Conservation (phyloP, 2,797 vertebrate species). For the Hyperoplus immaculatus region DNA sequence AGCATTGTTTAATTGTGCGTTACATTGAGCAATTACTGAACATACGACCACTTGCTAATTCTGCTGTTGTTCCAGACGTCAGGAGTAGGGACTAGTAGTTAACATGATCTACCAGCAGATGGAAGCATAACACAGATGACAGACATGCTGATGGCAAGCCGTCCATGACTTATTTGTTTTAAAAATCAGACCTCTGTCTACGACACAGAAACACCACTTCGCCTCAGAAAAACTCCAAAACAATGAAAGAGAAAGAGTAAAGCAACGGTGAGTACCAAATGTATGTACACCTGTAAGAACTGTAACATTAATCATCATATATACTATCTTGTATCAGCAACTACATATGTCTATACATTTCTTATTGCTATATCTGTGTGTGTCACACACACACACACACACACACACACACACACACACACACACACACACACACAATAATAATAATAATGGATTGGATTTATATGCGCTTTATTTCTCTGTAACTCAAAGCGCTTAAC, state of each 20-base stretch:
- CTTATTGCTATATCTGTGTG: neutral
- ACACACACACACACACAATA: too few relatives aligned
- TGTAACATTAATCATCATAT: neutral
- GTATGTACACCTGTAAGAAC: neutral
- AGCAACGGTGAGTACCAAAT: neutral
- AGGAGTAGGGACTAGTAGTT: neutral
- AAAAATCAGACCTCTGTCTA: neutral
- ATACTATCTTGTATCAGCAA: neutral
- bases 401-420: too few relatives aligned
- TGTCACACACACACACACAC: too few relatives aligned
- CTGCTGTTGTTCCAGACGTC: neutral
- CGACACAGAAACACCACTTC: neutral
- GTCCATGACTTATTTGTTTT: neutral
- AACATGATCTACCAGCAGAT: slow-evolving; percentile 64
- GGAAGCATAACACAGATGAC: slow-evolving; percentile 55
- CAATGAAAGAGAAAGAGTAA: neutral
- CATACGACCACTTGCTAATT: neutral
- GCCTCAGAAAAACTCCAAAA: neutral
- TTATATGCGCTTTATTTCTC: too few relatives aligned
- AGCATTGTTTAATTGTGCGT: neutral
- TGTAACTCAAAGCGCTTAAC: too few relatives aligned
- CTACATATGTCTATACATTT: slow-evolving; percentile 5
- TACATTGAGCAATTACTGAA: neutral
- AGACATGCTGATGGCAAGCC: neutral
- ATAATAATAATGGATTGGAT: too few relatives aligned